phyloP scores from a whole-genome alignment of 2,113 vertebrate genomes.

The Erythrocebus patas region DNA sequence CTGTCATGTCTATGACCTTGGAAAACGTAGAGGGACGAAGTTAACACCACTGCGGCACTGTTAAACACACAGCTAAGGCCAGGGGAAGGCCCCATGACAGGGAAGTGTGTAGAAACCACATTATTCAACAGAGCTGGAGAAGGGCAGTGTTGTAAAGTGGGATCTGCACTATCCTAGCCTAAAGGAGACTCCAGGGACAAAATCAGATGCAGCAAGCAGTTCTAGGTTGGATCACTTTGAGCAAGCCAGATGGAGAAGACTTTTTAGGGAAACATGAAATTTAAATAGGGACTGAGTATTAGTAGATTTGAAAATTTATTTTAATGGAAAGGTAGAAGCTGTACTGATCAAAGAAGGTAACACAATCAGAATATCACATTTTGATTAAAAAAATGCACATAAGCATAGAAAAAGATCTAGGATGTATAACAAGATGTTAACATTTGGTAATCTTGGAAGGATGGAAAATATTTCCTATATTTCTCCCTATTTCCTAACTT shows the following conservation, averaged over 20 bases:
- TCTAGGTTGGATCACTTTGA: neutral
- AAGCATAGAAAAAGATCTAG: neutral
- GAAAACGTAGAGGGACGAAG: accelerated
- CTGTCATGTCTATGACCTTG: slow-evolving; percentile 99
- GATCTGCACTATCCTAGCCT: accelerated
- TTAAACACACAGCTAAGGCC: accelerated
- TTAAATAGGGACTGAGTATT: accelerated
- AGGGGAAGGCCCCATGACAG: accelerated
- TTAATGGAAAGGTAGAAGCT: neutral
- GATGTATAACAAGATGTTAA: neutral
- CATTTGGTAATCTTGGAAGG: neutral
- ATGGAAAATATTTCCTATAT: neutral
- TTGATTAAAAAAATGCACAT: neutral
- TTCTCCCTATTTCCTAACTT: neutral
- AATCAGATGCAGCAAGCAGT: no score
- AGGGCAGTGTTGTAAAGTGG: neutral
- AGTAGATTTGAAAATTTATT: neutral
- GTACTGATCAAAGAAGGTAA: no score
- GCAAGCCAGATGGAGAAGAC: no score
- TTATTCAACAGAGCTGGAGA: accelerated
- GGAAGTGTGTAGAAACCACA: neutral
- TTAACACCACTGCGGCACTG: accelerated
- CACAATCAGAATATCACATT: neutral
- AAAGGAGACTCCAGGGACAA: neutral
- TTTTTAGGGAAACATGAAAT: neutral